Evolutionary conservation across 2,113 vertebrate genomes (phyloP).

Genomic region (Rhinopithecus roxellana): DNA sequence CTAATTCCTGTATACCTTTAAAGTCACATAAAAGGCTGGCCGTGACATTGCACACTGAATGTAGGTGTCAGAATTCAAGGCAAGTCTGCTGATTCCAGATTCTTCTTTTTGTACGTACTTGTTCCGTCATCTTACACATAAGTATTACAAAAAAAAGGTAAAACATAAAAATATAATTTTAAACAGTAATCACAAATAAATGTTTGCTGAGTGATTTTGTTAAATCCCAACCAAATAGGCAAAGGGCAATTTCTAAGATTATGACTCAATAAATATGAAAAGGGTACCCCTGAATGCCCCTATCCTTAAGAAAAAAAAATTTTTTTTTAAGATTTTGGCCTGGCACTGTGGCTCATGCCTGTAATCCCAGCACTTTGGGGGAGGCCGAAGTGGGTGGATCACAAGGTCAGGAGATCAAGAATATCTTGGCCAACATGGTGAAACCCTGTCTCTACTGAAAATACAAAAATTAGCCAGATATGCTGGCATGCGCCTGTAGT

Average conservation of each 20-base stretch:
- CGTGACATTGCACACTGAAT: background rate
- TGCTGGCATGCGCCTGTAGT: too few relatives aligned
- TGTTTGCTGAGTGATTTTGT: background rate
- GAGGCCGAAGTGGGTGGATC: too few relatives aligned
- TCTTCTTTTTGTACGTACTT: constrained; percentile 19
- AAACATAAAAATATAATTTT: background rate
- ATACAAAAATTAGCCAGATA: too few relatives aligned
- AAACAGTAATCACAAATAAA: constrained; percentile 12
- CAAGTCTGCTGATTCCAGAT: background rate
- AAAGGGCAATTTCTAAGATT: background rate
- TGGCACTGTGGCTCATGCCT: too few relatives aligned
- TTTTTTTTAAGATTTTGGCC: background rate
- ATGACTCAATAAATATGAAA: background rate
- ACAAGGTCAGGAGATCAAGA: too few relatives aligned
- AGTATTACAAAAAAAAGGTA: background rate
- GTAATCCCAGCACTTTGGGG: too few relatives aligned
- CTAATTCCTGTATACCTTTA: background rate
- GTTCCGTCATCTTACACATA: background rate
- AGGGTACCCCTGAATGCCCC: background rate
- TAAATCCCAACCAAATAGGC: constrained; percentile 2
- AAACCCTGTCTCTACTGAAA: too few relatives aligned
- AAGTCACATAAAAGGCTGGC: background rate
- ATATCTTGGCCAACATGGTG: too few relatives aligned
- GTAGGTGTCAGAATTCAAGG: background rate
- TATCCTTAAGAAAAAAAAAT: background rate